A percentile compares a stretch with the other conserved stretches of the same genome.
Conservation (phyloP, 2,113 vertebrate genomes). For the Regulus satrapa region DNA sequence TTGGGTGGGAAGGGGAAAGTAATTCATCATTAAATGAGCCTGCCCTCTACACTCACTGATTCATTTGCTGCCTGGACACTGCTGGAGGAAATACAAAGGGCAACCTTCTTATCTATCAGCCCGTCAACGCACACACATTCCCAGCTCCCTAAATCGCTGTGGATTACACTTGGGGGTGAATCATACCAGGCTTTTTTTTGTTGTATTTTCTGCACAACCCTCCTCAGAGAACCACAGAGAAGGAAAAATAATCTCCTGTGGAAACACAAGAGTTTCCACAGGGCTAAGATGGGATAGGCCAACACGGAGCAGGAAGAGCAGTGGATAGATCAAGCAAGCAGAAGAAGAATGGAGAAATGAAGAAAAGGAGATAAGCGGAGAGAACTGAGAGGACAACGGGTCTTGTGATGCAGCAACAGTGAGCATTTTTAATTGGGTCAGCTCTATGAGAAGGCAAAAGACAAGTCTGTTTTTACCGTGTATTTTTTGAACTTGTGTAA, state of each 20-base stretch:
- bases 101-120: neutral
- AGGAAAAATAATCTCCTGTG: neutral
- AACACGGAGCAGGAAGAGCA: neutral
- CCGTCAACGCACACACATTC: rapidly evolving
- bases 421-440: constrained; percentile 17
- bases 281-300: neutral
- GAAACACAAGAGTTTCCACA: neutral
- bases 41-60: neutral
- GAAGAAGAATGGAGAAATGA: neutral
- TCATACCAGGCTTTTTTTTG: neutral
- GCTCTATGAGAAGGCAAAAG: neutral
- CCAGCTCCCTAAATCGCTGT: neutral
- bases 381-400: neutral
- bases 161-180: neutral
- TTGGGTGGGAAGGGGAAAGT: neutral
- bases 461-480: constrained; percentile 5
- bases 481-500: constrained; percentile 54
- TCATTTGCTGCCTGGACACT: neutral
- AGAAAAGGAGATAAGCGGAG: neutral
- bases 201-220: neutral
- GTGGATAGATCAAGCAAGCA: neutral
- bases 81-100: neutral
- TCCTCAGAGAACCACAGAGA: neutral
- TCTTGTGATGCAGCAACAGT: neutral
- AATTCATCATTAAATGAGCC: neutral